Evolutionary conservation across 1,140 invertebrate genomes (phyloP).

Genomic region (Brachionus plicatilis): DNA sequence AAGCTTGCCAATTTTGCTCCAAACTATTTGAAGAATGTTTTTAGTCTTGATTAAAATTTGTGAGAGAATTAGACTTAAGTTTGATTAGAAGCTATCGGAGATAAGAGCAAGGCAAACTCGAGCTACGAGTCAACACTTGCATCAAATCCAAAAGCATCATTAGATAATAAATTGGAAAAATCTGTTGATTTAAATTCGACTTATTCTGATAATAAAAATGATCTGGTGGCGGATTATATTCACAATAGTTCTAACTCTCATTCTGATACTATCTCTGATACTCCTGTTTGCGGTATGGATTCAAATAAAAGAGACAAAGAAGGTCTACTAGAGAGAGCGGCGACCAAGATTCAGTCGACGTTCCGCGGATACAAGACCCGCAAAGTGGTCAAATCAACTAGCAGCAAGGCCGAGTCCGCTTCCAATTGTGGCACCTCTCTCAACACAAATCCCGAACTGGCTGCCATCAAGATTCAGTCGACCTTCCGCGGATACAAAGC

Average conservation of each 20-base stretch:
- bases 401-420: not conserved
- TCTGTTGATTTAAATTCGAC: constrained; percentile 23
- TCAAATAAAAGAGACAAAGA: constrained; percentile 36
- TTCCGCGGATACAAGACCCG: constrained; percentile 82
- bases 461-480: constrained; percentile 34
- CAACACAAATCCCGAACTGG: not conserved
- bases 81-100: not conserved
- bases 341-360: constrained; percentile 83
- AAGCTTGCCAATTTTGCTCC: not conserved
- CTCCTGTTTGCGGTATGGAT: constrained; percentile 20
- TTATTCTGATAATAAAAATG: constrained; percentile 24
- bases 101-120: not conserved
- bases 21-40: constrained; percentile 20
- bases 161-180: constrained; percentile 28
- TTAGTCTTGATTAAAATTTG: constrained; percentile 18
- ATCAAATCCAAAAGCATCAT: constrained; percentile 14
- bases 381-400: constrained; percentile 55
- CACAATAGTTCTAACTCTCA: constrained; percentile 15
- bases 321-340: constrained; percentile 67
- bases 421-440: not conserved
- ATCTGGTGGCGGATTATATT: constrained; percentile 29
- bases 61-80: not conserved
- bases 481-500: constrained; percentile 31
- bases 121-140: not conserved
- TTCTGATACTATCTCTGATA: constrained; percentile 21